Evolutionary conservation across 2,113 vertebrate genomes (phyloP), one percentile per base, ranked within the genome.

Genomic region (Cromileptes altivelis): DNA sequence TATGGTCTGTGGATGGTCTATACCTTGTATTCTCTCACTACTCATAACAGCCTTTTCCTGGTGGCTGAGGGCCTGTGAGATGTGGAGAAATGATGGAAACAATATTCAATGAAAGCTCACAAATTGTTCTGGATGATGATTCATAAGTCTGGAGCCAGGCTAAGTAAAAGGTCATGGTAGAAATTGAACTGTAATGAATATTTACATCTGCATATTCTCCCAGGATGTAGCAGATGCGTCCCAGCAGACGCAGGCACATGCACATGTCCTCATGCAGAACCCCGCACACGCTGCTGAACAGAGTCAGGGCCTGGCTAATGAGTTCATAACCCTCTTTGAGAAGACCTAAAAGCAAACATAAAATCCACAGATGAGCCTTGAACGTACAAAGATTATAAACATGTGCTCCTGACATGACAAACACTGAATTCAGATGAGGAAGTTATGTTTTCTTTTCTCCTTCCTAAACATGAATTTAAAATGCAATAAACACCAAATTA

Each of bases 11-110:
- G 97, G 97, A 78, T 99, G 97, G 50, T 99, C 98, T 0, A 98
- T 96, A 47, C 98, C 97, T 86, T 97, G 94, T 21, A 97, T 95
- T 73, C 98, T 95, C 91, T 99, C 98, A 0, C 96, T 98, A 93
- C 96, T 98, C 92, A 99, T 93, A 81, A 97, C 97, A 0, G 96
- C 97, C 94, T 97, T 99, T 95, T 98, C 97, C 64, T 99, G 98
- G 88, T 97, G 96, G 85, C 96, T 97, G 89, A 99, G 94, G 74
- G 98, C 97, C 98, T 99, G 60, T 30, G 14, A 27, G 30, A 71
- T 23, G 65, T 1, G 18, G 8, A 53, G 19, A 21, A 81, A 25
- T 14, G 40, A 64, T 12, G 14, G 17, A 50, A 56, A 42, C 14
- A 47, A 30, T 27, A 12, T 5, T 13, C 50, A 5, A 68, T 6